Base-by-base conservation (phyloP, 2,888 invertebrate genomes). In the Agrochola macilenta region DNA sequence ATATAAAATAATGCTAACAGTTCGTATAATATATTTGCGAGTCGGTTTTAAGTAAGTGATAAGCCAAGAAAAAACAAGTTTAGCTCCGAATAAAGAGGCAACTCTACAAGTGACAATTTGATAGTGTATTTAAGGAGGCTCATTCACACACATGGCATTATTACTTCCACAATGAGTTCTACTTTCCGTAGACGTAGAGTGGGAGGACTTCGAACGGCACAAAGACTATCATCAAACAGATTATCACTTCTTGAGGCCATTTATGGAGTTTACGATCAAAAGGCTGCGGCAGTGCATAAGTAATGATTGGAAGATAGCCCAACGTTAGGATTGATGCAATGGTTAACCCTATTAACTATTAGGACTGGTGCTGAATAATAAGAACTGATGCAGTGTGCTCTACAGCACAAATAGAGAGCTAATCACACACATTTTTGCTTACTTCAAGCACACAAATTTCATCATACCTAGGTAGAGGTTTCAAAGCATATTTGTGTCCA, bases 231-330 rank as follows among this genome's bases (percentile, higher is more conserved):
- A 60, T 74, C 54, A 74, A 74, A 82, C 43, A 81, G 73, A 69
- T 83, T 86, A 82, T 78, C 74, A 78, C 63, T 74, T 74, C 64
- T 72, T 63, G 58, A 52, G 49, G 52, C 78, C 74, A 75, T 82
- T 70, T 78, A 73, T 54, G 74, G 74, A 76, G 66, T 78, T 80
- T 74, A 88, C 76, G 83, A 83, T 78, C 68, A 75, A 77, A 85
- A 74, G 52, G 60, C 69, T 58, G 71, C 57, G 73, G 71, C 68
- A 57, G 54, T 76, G 75, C 76, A 69, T 85, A 76, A 72, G 68
- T 78, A 77, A 76, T 76, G 68, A 65, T 76, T 65, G 69, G 52
- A 61, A 79, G 61, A 83, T 70, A 76, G 79, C 58, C 71, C 64
- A 43, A 69, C 68, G 69, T 75, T 69, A 70, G 35, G 73, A 73